Conservation (phyloP, 2,888 invertebrate genomes). For the Chloromyia formosa region DNA sequence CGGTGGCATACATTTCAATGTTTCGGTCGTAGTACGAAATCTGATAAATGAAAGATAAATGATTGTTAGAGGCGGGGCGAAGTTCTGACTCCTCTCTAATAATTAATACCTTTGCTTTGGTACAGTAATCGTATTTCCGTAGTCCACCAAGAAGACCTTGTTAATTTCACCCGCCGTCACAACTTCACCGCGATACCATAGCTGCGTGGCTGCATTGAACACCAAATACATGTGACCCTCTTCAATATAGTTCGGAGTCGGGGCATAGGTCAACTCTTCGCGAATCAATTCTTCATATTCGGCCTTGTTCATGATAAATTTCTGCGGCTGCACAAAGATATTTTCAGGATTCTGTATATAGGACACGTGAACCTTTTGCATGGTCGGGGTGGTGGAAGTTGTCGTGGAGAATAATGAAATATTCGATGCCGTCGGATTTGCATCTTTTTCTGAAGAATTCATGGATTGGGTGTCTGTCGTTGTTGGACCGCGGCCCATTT, state of each 20-base stretch:
- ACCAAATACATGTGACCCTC: constrained; percentile 72
- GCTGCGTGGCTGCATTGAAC: constrained; percentile 66
- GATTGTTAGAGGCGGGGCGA: background rate
- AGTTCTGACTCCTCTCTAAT: background rate
- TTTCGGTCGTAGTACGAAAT: constrained; percentile 65
- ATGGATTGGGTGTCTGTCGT: background rate
- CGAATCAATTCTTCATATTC: constrained; percentile 47
- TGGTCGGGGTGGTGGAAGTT: background rate
- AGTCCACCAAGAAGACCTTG: constrained; percentile 72
- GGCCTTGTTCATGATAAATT: background rate
- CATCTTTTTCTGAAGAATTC: background rate
- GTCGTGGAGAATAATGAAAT: background rate
- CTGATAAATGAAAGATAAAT: constrained; percentile 57
- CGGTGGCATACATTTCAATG: constrained; percentile 64
- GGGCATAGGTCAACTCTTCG: constrained; percentile 50
- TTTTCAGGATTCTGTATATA: constrained; percentile 69
- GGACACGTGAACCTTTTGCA: constrained; percentile 66
- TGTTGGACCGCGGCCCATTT: no score
- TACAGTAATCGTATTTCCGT: constrained; percentile 68
- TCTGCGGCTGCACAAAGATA: constrained; percentile 66
- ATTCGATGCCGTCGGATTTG: background rate
- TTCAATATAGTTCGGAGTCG: constrained; percentile 51
- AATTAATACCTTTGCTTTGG: constrained; percentile 65
- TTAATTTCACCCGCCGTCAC: constrained; percentile 59
- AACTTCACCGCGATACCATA: constrained; percentile 71